Percentiles rank a stretch among this genome's conserved stretches.
Evolutionary conservation across 1,140 invertebrate species (phyloP).

Genomic region (Globodera rostochiensis): DNA sequence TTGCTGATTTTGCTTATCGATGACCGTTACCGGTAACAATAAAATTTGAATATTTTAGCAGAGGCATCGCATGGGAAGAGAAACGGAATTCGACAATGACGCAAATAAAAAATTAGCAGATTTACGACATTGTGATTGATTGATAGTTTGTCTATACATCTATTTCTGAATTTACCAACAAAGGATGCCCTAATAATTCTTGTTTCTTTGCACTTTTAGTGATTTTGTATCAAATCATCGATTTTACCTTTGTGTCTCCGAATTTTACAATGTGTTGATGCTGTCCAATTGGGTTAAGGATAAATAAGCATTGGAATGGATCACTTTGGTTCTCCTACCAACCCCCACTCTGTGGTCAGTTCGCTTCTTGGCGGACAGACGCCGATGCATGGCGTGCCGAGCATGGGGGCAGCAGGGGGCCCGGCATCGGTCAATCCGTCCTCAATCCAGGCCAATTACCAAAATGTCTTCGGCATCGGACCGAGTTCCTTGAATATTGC

Average conservation of each 20-base stretch:
- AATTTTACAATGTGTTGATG: neutral
- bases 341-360: conserved; percentile 50
- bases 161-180: neutral
- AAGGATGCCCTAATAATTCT: too few species aligned
- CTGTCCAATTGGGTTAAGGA: neutral
- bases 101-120: neutral
- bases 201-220: neutral
- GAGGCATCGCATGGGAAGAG: neutral
- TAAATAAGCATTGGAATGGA: conserved; percentile 40
- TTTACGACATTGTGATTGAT: conserved; percentile 5
- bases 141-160: neutral
- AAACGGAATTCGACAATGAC: neutral
- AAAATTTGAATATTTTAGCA: neutral
- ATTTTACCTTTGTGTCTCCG: neutral
- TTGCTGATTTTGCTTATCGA: neutral
- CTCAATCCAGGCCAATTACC: conserved; percentile 33
- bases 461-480: conserved; percentile 32
- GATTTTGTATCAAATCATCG: neutral
- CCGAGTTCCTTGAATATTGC: conserved; percentile 37
- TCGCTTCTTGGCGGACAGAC: conserved; percentile 47
- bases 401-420: conserved; percentile 8
- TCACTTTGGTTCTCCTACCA: conserved; percentile 49
- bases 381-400: conserved; percentile 27
- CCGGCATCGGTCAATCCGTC: conserved; percentile 36
- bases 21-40: conserved; percentile 6